Evolutionary conservation across 1,140 invertebrate genomes (phyloP).

Genomic region (Adoxophyes honmai): DNA sequence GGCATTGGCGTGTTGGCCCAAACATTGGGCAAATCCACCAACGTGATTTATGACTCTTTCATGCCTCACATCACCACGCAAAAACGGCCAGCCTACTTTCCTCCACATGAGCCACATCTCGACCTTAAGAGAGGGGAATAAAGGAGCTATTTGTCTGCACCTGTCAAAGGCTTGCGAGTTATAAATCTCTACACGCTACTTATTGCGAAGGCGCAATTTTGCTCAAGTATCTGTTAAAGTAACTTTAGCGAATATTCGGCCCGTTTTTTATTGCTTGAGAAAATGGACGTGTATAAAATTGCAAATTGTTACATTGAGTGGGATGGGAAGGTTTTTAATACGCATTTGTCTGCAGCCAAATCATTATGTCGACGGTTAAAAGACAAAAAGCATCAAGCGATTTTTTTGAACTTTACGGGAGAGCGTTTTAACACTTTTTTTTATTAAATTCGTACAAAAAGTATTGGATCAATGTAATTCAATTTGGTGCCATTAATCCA

Average conservation of each 20-base stretch:
- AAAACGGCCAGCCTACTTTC: background rate
- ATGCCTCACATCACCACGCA: background rate
- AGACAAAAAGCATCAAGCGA: too few relatives aligned
- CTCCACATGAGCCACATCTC: background rate
- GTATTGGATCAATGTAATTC: too few relatives aligned
- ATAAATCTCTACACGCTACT: constrained; percentile 5
- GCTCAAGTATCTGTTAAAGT: constrained; percentile 11
- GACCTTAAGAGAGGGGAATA: background rate
- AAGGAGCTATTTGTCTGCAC: background rate
- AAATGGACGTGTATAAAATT: too few relatives aligned
- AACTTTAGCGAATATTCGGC: background rate
- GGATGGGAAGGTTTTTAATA: too few relatives aligned
- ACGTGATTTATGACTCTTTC: background rate
- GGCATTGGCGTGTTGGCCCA: background rate
- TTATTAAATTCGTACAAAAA: too few relatives aligned
- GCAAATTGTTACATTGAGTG: too few relatives aligned
- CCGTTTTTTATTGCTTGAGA: too few relatives aligned
- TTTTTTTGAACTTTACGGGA: too few relatives aligned
- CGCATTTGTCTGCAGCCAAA: too few relatives aligned
- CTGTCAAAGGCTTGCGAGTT: background rate
- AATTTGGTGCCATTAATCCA: too few relatives aligned
- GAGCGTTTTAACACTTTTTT: too few relatives aligned
- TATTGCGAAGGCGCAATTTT: constrained; percentile 1
- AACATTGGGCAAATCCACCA: background rate
- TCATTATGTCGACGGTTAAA: too few relatives aligned